Percentiles rank a stretch among this genome's conserved stretches.
Conservation (phyloP, 2,113 vertebrate genomes). For the Mohoua ochrocephala region DNA sequence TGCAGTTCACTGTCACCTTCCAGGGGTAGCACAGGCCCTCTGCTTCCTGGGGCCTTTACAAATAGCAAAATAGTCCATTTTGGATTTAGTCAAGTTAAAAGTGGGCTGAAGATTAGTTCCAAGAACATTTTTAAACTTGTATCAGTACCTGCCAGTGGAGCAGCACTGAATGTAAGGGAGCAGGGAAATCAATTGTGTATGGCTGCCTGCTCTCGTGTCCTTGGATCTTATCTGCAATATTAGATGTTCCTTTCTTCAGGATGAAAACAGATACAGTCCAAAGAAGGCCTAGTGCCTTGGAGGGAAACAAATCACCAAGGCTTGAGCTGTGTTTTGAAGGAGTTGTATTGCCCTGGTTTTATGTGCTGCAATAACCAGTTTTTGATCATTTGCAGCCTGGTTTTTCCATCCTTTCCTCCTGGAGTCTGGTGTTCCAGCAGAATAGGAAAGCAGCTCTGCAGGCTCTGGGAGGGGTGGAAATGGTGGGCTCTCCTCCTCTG, state of each 20-base stretch:
- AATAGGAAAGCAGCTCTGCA: neutral
- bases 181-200: neutral
- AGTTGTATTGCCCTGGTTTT: neutral
- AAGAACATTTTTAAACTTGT: neutral
- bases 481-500: neutral
- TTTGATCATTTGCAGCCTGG: neutral
- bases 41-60: neutral
- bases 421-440: neutral
- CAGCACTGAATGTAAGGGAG: neutral
- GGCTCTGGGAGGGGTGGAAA: neutral
- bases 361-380: neutral
- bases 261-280: neutral
- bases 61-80: neutral
- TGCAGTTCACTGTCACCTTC: neutral
- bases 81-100: neutral
- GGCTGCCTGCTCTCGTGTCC: slow-evolving; percentile 3
- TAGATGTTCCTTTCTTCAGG: neutral
- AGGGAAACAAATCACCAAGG: neutral
- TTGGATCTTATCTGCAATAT: slow-evolving; percentile 41
- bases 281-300: neutral
- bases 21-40: neutral
- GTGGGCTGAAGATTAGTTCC: neutral
- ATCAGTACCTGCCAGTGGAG: neutral
- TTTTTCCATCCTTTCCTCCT: neutral
- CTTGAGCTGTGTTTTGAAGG: neutral